A percentile compares a stretch with the other conserved stretches of the same genome.
Conservation (phyloP, 1,140 invertebrate species). For the Metaphire vulgaris region DNA sequence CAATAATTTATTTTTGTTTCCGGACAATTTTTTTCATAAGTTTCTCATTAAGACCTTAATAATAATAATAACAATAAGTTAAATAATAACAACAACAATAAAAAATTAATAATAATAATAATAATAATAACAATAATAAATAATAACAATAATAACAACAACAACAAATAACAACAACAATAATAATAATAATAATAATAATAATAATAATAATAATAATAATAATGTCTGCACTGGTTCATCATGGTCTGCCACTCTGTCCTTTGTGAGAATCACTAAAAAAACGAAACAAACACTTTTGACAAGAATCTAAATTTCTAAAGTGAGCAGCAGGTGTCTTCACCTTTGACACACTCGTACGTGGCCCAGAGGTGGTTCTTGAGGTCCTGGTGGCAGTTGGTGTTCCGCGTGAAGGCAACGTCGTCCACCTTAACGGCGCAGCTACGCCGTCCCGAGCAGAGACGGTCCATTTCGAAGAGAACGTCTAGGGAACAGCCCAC, state of each 20-base stretch:
- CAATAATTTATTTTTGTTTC: no score
- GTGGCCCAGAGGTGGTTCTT: constrained; percentile 7
- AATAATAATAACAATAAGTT: no score
- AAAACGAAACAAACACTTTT: no score
- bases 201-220: constrained; percentile 13
- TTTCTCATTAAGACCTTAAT: no score
- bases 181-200: constrained; percentile 7
- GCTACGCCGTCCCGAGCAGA: constrained; percentile 9
- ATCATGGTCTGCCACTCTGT: no score
- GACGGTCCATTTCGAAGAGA: constrained; percentile 12
- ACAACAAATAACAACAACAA: no score
- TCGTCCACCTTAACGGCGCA: constrained; percentile 17
- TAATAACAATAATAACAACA: no score
- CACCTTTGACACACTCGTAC: constrained; percentile 15
- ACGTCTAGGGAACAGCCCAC: constrained; percentile 14
- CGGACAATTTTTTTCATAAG: no score
- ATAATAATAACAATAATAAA: constrained; percentile 3
- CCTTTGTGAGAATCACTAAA: no score
- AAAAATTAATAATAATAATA: background rate
- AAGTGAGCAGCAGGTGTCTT: no score
- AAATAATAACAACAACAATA: background rate
- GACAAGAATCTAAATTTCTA: no score
- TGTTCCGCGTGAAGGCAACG: constrained; percentile 3
- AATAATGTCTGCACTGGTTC: no score
- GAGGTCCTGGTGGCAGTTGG: constrained; percentile 3